Percentiles rank a stretch among this genome's conserved stretches.
These are phyloP conservation scores for Catharus minimus DNA, from an alignment of 2,113 vertebrate genomes.

Conservation along the genomic window DNA sequence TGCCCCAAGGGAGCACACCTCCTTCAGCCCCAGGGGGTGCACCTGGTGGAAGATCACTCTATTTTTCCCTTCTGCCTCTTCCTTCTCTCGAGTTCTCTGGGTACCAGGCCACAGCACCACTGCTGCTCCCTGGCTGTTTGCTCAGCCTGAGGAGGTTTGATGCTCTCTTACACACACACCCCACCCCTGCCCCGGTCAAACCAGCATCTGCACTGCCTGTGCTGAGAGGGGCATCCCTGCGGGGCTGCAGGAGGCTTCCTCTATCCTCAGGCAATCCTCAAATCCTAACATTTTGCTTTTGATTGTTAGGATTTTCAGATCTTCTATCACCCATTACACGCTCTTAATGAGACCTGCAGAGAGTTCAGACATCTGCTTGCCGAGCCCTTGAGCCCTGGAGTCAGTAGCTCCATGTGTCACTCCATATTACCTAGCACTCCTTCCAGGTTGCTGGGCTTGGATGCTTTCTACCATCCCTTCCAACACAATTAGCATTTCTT, in stretches of 20 bases:
- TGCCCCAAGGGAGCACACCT: neutral
- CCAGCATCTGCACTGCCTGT: neutral
- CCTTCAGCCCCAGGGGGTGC: neutral
- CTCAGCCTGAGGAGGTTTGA: neutral
- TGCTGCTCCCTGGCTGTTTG: neutral
- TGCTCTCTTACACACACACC: neutral
- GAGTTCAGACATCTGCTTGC: slow-evolving; percentile 48
- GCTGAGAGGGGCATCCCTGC: neutral
- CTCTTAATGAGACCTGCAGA: slow-evolving; percentile 62
- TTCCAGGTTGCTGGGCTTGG: neutral
- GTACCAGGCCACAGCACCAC: neutral
- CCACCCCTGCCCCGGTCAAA: neutral
- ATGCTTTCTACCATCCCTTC: neutral
- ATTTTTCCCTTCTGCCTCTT: neutral
- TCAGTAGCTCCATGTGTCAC: slow-evolving; percentile 21
- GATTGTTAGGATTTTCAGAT: slow-evolving; percentile 30
- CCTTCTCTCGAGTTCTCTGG: neutral
- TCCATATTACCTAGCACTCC: slow-evolving; percentile 1
- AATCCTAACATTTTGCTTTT: slow-evolving; percentile 33
- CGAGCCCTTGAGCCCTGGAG: slow-evolving; percentile 8
- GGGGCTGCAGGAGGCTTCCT: neutral
- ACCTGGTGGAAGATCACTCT: neutral
- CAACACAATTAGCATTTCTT: slow-evolving; percentile 35
- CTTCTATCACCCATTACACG: slow-evolving; percentile 12
- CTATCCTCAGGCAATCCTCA: slow-evolving; percentile 5